phyloP scores from a whole-genome alignment of 1,140 invertebrate species.

The Orius insidiosus region DNA sequence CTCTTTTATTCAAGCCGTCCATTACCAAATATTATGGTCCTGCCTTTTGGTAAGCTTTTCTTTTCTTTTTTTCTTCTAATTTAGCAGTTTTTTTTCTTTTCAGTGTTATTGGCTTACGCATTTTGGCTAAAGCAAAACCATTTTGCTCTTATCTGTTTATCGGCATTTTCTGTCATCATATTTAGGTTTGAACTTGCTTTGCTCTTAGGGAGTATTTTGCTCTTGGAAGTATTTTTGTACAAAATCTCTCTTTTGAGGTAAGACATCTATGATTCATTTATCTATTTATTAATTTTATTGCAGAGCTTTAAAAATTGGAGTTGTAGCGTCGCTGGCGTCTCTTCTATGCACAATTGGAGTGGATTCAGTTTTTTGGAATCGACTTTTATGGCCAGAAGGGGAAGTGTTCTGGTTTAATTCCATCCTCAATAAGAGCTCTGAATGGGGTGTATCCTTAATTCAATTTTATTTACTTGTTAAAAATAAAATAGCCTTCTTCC shows the following conservation, averaged over 20 bases:
- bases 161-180: conserved; percentile 73
- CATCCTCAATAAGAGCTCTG: conserved; percentile 80
- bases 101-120: conserved; percentile 72
- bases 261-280: conserved; percentile 26
- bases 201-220: conserved; percentile 70
- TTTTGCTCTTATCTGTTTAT: conserved; percentile 59
- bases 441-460: conserved; percentile 89
- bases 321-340: conserved; percentile 50
- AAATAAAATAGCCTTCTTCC: too few species aligned
- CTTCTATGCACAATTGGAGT: conserved; percentile 56
- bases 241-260: conserved; percentile 31
- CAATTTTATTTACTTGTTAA: background rate
- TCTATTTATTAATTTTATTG: conserved; percentile 25
- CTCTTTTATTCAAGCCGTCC: conserved; percentile 90
- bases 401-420: conserved; percentile 95
- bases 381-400: conserved; percentile 89
- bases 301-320: conserved; percentile 51
- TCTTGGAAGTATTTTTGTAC: conserved; percentile 52
- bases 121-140: conserved; percentile 68
- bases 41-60: conserved; percentile 61
- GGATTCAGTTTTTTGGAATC: conserved; percentile 87
- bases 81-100: conserved; percentile 25
- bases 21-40: conserved; percentile 89
- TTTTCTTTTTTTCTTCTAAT: background rate
- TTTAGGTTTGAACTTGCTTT: conserved; percentile 81